Conservation (phyloP, 1,140 invertebrate genomes). For the Papilio helenus region DNA sequence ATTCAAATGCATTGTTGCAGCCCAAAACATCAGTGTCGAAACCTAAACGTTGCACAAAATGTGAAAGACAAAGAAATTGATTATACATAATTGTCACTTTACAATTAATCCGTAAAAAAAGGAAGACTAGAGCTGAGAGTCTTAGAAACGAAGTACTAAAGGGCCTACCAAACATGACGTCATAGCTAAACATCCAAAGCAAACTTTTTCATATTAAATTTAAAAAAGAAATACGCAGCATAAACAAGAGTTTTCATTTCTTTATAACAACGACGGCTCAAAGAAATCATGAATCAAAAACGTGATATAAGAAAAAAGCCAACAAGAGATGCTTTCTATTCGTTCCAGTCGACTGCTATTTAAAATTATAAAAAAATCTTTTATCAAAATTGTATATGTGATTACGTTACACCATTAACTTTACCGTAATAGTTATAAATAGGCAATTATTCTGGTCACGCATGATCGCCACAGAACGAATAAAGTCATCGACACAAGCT, state of each 20-base stretch:
- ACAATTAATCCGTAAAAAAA: too few species aligned
- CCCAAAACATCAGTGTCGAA: not conserved
- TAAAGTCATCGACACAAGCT: slow-evolving; percentile 8
- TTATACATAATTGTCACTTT: too few species aligned
- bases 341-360: not conserved
- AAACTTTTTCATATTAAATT: too few species aligned
- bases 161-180: too few species aligned
- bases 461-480: not conserved
- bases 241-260: too few species aligned
- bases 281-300: not conserved
- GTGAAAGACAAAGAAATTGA: not conserved
- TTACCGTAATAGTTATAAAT: slow-evolving; percentile 20
- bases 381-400: not conserved
- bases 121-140: too few species aligned
- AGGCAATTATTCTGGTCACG: slow-evolving; percentile 14
- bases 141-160: too few species aligned
- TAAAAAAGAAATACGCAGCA: too few species aligned
- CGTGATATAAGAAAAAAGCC: not conserved
- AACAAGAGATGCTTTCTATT: not conserved
- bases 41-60: not conserved
- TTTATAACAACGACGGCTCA: not conserved
- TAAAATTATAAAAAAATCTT: not conserved
- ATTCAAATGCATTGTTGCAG: slow-evolving; percentile 14
- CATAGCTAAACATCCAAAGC: too few species aligned
- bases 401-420: slow-evolving; percentile 14